Evolutionary conservation across 1,140 invertebrate species (phyloP).

Genomic region (Diabrotica virgifera): DNA sequence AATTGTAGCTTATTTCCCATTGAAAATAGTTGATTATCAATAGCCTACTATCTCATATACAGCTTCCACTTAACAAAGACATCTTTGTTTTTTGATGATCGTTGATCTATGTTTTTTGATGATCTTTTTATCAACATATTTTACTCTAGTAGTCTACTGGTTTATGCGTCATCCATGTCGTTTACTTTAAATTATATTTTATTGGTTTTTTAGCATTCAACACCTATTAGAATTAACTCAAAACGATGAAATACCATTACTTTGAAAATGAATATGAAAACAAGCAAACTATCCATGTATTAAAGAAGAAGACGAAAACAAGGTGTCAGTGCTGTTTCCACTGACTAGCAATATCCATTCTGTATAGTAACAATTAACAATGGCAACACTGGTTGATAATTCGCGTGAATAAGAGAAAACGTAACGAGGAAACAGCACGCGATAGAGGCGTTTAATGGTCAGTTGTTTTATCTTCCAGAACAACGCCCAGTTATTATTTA

Average conservation of each 20-base stretch:
- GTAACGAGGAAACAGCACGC: constrained; percentile 16
- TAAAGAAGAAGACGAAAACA: neutral
- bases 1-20: too few species aligned
- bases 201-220: too few species aligned
- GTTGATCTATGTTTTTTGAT: too few species aligned
- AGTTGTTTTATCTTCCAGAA: constrained; percentile 10
- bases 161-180: too few species aligned
- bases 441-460: constrained; percentile 4
- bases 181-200: too few species aligned
- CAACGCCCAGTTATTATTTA: constrained; percentile 16
- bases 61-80: too few species aligned
- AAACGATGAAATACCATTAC: neutral
- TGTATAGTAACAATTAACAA: neutral
- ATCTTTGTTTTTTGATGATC: too few species aligned
- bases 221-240: neutral
- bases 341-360: neutral
- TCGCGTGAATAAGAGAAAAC: constrained; percentile 1
- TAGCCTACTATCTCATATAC: too few species aligned
- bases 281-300: neutral
- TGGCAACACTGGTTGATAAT: constrained; percentile 4
- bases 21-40: too few species aligned
- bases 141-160: too few species aligned
- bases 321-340: neutral
- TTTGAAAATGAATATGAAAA: neutral
- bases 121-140: too few species aligned